Base-by-base conservation (phyloP, 2,113 vertebrate genomes). In the Lampris megalopsis region DNA sequence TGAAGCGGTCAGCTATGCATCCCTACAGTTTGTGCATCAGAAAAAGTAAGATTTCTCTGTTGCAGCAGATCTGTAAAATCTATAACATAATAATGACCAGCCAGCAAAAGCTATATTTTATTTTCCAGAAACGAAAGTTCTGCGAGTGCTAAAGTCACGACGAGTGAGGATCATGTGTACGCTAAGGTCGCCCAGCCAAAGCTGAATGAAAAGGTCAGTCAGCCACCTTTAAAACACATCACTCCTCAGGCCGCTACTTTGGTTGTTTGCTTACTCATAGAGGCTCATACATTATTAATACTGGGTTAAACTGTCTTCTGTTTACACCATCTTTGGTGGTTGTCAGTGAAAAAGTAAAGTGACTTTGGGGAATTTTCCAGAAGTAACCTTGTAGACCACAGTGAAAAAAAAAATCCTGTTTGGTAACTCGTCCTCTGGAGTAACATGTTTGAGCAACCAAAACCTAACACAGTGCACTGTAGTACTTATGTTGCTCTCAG, bases 1-100 rank as follows among this genome's bases (percentile, higher is more conserved):
- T 0, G 66, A 78, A 13, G 53, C 71, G 4, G 63, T 91, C n/a
- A 88, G 82, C 79, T 92, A 91, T 3, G 71, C 67, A 5, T 82
- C 72, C 56, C 13, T 92, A 36, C 43, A 88, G 9, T 89, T 91
- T 64, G 48, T 1, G 37, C 58, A 79, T 11, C 56, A 56, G 37
- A 10, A 77, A 53, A 69, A 49, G 84, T 90, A 13, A 86, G 83
- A n/a, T 77, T 50, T 8, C 0, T 5, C 0, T 42, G 66, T 56
- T 50, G 38, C 6, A 58, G 24, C 2, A 37, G 59, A 36, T 54
- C 11, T 24, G 24, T 24, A 41, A 41, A 10, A 42, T 24, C 48
- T 59, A 1, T n/a, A 48, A 5, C 62, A n/a, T 4, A 54, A 0
- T 38, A 1, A 4, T 43, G 38, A 2, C 1, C 45, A 4, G 10